Conservation (phyloP, 2,888 invertebrate genomes). For the Drosophila kanekoi region DNA sequence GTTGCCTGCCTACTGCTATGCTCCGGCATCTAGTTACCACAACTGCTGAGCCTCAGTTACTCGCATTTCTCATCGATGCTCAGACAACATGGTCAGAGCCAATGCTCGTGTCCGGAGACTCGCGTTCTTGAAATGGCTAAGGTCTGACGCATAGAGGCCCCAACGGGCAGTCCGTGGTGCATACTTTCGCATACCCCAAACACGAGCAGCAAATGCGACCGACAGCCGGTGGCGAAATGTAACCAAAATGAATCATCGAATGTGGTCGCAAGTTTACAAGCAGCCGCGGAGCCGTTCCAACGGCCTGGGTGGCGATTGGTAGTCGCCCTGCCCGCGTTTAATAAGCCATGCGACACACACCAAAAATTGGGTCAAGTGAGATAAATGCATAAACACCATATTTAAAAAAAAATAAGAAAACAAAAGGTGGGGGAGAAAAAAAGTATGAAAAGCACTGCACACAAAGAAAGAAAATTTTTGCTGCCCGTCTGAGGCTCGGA, state of each 20-base stretch:
- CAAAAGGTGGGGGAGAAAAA: conserved; percentile 19
- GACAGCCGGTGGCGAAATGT: conserved; percentile 62
- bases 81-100: conserved; percentile 4
- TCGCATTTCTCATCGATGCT: not conserved
- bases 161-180: conserved; percentile 37
- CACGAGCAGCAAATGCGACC: conserved; percentile 13
- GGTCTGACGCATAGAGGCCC: conserved; percentile 65
- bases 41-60: conserved; percentile 4
- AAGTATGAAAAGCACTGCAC: conserved; percentile 40
- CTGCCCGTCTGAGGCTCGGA: conserved; percentile 27
- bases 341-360: conserved; percentile 68
- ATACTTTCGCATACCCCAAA: conserved; percentile 29
- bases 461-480: conserved; percentile 56
- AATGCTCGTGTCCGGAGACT: not conserved
- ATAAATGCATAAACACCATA: conserved; percentile 63
- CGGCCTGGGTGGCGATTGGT: conserved; percentile 25
- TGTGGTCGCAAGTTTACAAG: conserved; percentile 33
- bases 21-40: not conserved
- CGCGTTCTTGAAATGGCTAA: conserved; percentile 47
- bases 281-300: conserved; percentile 1
- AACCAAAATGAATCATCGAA: conserved; percentile 68
- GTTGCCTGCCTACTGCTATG: not conserved
- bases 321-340: conserved; percentile 55
- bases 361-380: conserved; percentile 73
- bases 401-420: conserved; percentile 17